Base-by-base conservation (phyloP, 2,113 vertebrate species). In the Sinocyclocheilus maitianheensis region DNA sequence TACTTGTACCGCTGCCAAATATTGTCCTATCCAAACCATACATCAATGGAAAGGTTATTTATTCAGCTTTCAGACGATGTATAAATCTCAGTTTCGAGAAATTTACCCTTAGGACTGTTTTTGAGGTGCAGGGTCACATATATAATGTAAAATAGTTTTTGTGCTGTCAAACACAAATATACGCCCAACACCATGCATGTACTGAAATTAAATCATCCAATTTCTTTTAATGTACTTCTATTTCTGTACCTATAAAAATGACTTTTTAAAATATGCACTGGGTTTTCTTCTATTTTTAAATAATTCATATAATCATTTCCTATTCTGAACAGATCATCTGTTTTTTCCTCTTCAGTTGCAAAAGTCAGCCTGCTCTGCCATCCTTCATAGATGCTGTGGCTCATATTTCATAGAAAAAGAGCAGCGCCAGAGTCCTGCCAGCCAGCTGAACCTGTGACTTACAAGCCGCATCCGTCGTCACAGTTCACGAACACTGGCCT, bases 401-500 rank as follows among this genome's bases (percentile, higher is more conserved):
- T 48, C 18, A 82, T 55, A 26, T 77, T 58, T 84, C 53, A 37
- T n/a, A 69, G 16, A 26, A 62, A 20, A 63, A 63, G 8, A 9
- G n/a, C 9, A 74, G 12, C 22, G 40, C 37, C 30, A 67, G 5
- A 9, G 14, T 16, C 34, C 34, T 43, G 46, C 34, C 58, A 37
- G 63, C 24, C 58, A 78, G 30, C 40, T 60, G 63, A 81, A 71
- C 55, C 10, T 22, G 18, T 30, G 53, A 81, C 82, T 81, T 77
- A 74, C 22, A 40, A 58, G 60, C 43, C 18, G 1, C 63, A 76
- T 86, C 63, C 18, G 20, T 81, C n/a, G 14, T 85, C 62, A 62
- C 43, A 75, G 53, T 72, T 69, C 76, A 69, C n/a, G 11, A 83
- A 30, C 12, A n/a, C 43, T 78, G 71, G 86, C 86, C 86, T 87